Evolutionary conservation across 2,113 vertebrate species (phyloP).

Genomic region (Apodemus speciosus): DNA sequence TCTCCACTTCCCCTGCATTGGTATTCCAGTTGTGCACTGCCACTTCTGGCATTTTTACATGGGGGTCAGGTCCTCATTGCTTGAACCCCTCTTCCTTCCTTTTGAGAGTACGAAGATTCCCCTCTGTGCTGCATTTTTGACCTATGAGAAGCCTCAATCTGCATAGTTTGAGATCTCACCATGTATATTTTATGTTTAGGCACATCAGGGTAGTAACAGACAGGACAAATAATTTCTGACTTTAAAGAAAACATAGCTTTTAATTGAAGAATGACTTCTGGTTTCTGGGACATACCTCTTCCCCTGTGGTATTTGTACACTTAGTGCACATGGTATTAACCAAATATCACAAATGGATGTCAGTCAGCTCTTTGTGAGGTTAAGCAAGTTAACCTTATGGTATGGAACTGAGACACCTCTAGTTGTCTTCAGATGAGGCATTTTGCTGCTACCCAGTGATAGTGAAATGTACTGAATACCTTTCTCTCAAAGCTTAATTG

Average conservation of each 20-base stretch:
- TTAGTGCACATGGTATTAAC: not conserved
- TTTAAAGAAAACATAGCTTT: not conserved
- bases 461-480: not conserved
- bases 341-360: not conserved
- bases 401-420: not conserved
- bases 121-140: not conserved
- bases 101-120: not conserved
- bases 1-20: not conserved
- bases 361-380: not conserved
- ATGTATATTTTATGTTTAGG: not conserved
- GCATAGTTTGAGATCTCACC: not conserved
- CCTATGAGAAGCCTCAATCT: no score
- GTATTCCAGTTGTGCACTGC: no score
- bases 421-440: not conserved
- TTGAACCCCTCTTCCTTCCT: not conserved
- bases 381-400: not conserved
- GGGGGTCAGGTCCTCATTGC: not conserved
- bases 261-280: not conserved
- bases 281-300: not conserved
- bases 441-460: not conserved
- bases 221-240: not conserved
- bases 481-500: constrained; percentile 6
- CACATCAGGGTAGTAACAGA: not conserved
- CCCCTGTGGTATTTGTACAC: not conserved
- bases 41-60: not conserved